Base-by-base conservation (phyloP, 2,113 vertebrate species). In the Percina caprodes region DNA sequence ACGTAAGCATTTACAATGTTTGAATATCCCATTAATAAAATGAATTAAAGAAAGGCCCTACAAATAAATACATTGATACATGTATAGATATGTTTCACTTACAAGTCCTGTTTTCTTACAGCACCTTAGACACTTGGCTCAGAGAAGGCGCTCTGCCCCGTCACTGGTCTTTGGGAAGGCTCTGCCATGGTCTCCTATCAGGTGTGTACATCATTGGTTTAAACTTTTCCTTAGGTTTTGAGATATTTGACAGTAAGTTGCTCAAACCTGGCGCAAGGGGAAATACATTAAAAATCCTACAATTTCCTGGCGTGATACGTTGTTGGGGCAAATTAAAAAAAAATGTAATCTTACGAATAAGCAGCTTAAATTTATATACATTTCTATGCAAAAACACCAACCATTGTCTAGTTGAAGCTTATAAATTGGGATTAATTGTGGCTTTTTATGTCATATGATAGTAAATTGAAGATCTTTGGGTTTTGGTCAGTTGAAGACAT, bases 121-220 rank as follows among this genome's bases (percentile, higher is more conserved):
- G 93, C 89, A 94, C 56, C 88, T 95, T 71, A 88, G 86, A 84
- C 89, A 86, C 24, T 42, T 93, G 85, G 89, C 93, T 83, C 91
- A 94, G 24, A 90, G 90, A 1, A 84, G 94, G 2, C 89, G 89
- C 59, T 97, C 96, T 21, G 95, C 91, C 7, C 95, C 96, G 0
- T 93, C 94, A 0, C 84, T 96, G 7, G 46, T 90, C 54, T 92
- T 95, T 70, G 93, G 90, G 70, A 96, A 90, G 83, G 80, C 92
- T n/a, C 71, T 94, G 88, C 69, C 92, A 0, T 95, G 95, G 95
- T 89, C 94, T 45, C 89, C 94, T 13, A 88, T 93, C 91, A 95
- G 95, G 96, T 96, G 83, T 0, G 88, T 89, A 7, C 49, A 21
- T 80, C 30, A 10, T 51, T 33, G 10, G 58, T 67, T 59, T 56